Evolutionary conservation across 2,797 vertebrate species (phyloP).

Genomic region (Dermochelys coriacea): DNA sequence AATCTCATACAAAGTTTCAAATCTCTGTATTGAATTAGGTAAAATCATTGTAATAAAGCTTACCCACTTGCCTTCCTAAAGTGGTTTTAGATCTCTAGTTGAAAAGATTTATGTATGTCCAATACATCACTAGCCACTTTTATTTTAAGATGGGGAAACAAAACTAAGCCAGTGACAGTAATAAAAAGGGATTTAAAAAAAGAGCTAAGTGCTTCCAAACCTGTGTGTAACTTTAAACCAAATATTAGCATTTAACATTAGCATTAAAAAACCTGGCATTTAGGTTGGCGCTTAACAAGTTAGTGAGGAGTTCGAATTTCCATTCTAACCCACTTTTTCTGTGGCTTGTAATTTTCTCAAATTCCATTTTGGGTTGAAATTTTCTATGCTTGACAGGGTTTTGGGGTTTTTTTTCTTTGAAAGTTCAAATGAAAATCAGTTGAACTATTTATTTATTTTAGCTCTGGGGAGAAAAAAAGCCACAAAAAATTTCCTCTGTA

Average conservation of each 20-base stretch:
- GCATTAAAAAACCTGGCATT: constrained; percentile 77
- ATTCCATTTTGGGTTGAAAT: constrained; percentile 69
- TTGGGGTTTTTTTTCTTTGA: constrained; percentile 65
- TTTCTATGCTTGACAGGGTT: constrained; percentile 62
- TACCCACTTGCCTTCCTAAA: not conserved
- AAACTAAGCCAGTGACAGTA: constrained; percentile 71
- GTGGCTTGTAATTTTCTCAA: constrained; percentile 75
- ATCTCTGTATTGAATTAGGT: constrained; percentile 38
- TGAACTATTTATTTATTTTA: constrained; percentile 70
- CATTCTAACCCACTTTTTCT: constrained; percentile 73
- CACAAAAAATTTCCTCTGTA: constrained; percentile 26
- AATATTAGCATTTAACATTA: constrained; percentile 80
- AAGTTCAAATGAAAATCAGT: constrained; percentile 69
- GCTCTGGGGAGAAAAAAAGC: constrained; percentile 65
- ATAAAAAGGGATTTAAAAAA: constrained; percentile 71
- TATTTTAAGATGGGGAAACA: constrained; percentile 7
- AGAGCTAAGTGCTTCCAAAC: constrained; percentile 71
- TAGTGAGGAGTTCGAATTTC: constrained; percentile 75
- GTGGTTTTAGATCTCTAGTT: not conserved
- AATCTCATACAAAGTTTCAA: not conserved
- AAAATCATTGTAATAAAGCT: constrained; percentile 7
- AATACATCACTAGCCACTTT: not conserved
- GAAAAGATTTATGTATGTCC: not conserved
- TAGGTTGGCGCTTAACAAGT: constrained; percentile 68
- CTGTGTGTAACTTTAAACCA: constrained; percentile 81